Conservation (phyloP, 2,888 invertebrate species). For the Zaprionus bogoriensis region DNA sequence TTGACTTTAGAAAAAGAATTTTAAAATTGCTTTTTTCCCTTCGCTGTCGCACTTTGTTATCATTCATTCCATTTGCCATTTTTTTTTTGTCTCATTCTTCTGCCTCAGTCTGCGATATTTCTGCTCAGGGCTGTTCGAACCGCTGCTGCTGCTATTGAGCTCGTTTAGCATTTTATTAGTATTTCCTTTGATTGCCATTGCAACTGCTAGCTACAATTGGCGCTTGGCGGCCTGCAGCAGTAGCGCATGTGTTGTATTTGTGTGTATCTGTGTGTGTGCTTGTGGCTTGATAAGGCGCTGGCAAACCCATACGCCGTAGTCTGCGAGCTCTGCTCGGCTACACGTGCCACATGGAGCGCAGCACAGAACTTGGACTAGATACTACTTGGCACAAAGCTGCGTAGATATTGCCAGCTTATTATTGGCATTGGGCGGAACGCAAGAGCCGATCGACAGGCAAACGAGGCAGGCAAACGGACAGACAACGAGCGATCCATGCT, state of each 20-base stretch:
- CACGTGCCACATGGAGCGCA: constrained; percentile 30
- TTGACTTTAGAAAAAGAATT: background rate
- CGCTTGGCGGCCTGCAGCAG: constrained; percentile 8
- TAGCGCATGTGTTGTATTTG: background rate
- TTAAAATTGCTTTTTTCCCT: constrained; percentile 4
- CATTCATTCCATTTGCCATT: background rate
- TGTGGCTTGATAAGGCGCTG: constrained; percentile 28
- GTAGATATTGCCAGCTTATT: background rate
- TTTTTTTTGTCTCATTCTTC: background rate
- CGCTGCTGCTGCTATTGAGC: constrained; percentile 42
- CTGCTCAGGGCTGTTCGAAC: constrained; percentile 17
- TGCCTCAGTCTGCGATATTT: constrained; percentile 15
- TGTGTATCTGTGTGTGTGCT: background rate
- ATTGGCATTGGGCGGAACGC: background rate
- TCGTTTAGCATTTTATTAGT: constrained; percentile 58
- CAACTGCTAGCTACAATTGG: constrained; percentile 35
- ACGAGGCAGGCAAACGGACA: background rate
- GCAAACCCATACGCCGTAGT: constrained; percentile 3
- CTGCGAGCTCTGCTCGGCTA: background rate
- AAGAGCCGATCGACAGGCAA: background rate
- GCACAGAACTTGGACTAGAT: background rate
- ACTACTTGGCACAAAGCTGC: constrained; percentile 1
- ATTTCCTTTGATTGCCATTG: constrained; percentile 55
- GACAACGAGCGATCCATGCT: constrained; percentile 9
- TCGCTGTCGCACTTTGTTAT: background rate